Conservation (phyloP, 2,113 vertebrate species). For the Erpornis zantholeuca region DNA sequence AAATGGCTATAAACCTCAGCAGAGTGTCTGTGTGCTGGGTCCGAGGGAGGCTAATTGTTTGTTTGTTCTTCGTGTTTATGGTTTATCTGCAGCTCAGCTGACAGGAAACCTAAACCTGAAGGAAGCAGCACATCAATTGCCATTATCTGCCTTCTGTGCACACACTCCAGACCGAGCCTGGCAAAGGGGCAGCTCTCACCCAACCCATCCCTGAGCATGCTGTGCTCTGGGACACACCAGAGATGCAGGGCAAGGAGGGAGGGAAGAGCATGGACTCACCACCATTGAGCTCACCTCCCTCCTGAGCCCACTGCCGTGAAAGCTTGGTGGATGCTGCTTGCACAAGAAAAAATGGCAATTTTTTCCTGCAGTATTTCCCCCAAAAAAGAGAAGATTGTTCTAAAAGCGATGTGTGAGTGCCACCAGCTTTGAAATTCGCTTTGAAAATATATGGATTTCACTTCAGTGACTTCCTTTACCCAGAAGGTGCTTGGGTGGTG, state of each 20-base stretch:
- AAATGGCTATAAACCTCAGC: conserved; percentile 60
- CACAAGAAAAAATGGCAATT: background rate
- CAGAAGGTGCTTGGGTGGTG: background rate
- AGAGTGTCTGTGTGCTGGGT: conserved; percentile 46
- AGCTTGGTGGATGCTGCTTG: no score
- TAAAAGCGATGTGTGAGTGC: fast-evolving
- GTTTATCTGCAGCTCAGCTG: conserved; percentile 55
- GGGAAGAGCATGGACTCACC: background rate
- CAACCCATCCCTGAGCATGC: fast-evolving
- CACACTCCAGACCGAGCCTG: background rate
- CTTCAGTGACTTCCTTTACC: background rate
- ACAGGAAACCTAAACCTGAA: conserved; percentile 64
- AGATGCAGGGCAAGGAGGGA: background rate
- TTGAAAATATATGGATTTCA: background rate
- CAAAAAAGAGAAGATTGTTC: background rate
- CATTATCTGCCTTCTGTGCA: conserved; percentile 27
- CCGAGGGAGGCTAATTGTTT: conserved; percentile 68
- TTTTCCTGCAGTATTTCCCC: background rate
- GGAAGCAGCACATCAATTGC: conserved; percentile 39
- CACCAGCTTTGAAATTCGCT: background rate
- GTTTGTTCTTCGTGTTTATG: conserved; percentile 68
- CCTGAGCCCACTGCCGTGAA: background rate
- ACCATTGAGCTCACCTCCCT: background rate
- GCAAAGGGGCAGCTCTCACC: background rate
- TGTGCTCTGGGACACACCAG: background rate